phyloP scores from a whole-genome alignment of 2,797 vertebrate genomes.

The Phataginus tetradactyla region DNA sequence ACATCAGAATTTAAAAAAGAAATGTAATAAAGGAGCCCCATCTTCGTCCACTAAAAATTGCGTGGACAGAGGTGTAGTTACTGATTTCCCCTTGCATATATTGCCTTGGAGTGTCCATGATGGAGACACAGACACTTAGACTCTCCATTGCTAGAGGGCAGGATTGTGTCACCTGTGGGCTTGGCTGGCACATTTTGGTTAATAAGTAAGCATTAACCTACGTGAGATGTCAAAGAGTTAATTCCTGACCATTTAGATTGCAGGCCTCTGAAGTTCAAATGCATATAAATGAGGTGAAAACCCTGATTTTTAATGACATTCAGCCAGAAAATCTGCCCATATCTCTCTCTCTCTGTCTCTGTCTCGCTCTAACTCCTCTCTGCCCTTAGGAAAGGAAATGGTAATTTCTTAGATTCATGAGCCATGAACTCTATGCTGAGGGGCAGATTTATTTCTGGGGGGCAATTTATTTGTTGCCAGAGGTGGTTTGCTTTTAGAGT shows the following conservation, averaged over 20 bases:
- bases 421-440: background rate
- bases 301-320: background rate
- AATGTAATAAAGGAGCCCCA: background rate
- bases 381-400: background rate
- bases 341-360: background rate
- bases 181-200: background rate
- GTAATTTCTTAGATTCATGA: background rate
- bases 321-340: background rate
- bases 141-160: background rate
- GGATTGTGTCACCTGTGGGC: background rate
- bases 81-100: background rate
- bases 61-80: background rate
- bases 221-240: background rate
- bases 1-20: background rate
- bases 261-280: background rate
- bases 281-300: background rate
- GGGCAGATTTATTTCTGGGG: background rate
- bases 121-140: background rate
- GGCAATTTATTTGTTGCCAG: background rate
- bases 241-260: background rate
- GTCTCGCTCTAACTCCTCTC: background rate
- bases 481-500: background rate
- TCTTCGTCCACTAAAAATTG: background rate
- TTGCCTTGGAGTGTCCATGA: background rate
- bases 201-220: background rate